Evolutionary conservation across 2,797 vertebrate species (phyloP), one percentile per base, ranked within the genome.

Genomic region (Gadopsis marmoratus): DNA sequence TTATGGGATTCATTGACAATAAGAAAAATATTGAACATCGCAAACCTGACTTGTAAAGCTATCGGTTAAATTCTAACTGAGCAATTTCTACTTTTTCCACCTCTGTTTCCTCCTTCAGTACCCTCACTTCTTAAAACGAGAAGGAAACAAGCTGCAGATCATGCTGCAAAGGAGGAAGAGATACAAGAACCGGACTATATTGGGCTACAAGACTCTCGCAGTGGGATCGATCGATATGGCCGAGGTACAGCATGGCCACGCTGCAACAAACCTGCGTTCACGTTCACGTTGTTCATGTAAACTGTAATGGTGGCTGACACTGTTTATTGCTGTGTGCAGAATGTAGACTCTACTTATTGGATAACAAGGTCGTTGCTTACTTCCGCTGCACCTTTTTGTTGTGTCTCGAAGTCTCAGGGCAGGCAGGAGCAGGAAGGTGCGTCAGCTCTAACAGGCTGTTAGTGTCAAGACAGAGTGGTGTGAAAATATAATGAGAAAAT

Each of bases 181-280:
- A 0, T 99, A 99, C 93, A 99, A 99, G 92, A 98, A 98, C 92
- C 89, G 98, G 17, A 98, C 97, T 0, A 99, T 99, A 90, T 85
- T 99, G 78, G 98, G 98, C 74, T 99, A 99, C 92, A 99, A 99
- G 92, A 99, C 98, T 0, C 93, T 99, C 55, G 98, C 98, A 0
- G 94, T 95, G 3, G 98, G 98, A 0, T 96, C 95, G 13, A 96
- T 99, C 71, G 97, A 97, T 88, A 99, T 99, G 98, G 97, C 98
- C 0, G 97, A 99, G 97, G 98, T 99, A 84, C 12, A 1, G 1
- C 26, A 8, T 4, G 7, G 56, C 7, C 35, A 13, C 16, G 2
- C 21, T 19, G 14, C 26, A 23, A 3, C 26, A 4, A 17, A 31
- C 37, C 5, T 53, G 11, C 3, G 3, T 11, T 31, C 19, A 7